Base-by-base conservation (phyloP, 2,888 invertebrate species). In the Pristionchus fissidentatus region DNA sequence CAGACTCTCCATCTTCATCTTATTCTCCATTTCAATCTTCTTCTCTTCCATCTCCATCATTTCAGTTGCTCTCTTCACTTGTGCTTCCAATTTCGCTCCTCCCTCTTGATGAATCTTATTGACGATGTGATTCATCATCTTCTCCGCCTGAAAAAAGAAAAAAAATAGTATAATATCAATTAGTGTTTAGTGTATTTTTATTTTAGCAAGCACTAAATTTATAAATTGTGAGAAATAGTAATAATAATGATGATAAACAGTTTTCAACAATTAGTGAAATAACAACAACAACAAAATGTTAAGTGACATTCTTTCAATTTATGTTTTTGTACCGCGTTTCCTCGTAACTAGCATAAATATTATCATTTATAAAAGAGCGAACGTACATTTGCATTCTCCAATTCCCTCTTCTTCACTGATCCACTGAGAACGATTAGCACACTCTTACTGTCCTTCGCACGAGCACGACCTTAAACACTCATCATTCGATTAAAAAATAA, bases 381-480 rank as follows among this genome's bases (percentile, higher is more conserved):
- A n/a, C n/a, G n/a, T n/a, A n/a, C n/a, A 26, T 80, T 26, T 1
- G 41, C 60, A 26, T 80, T 80, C 57, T 80, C 80, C 80, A 87
- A 88, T 77, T 90, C 90, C 5, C 84, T 84, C 46, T 86, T 83
- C 32, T 87, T 88, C 15, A 90, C 84, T 10, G 78, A 84, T 35
- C 84, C 86, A 60, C 85, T 83, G n/a, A 91, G 85, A 0, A 88
- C 88, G 22, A 91, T 84, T 35, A 91, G 85, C 7, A 90, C 85
- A 4, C 90, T 89, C 35, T 85, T 85, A 52, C 89, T 88, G 81
- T 86, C 87, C 41, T 86, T 86, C 19, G 89, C 90, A 84, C 91
- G 90, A 41, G 90, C 91, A 87, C 91, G 90, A 84, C 90, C 86
- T 85, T 10, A 46, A n/a, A n/a, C 13, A n/a, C n/a, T n/a, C n/a